Evolutionary conservation across 2,888 invertebrate genomes (phyloP), one percentile per base, ranked within the genome.

Genomic region (Eulithis prunata): DNA sequence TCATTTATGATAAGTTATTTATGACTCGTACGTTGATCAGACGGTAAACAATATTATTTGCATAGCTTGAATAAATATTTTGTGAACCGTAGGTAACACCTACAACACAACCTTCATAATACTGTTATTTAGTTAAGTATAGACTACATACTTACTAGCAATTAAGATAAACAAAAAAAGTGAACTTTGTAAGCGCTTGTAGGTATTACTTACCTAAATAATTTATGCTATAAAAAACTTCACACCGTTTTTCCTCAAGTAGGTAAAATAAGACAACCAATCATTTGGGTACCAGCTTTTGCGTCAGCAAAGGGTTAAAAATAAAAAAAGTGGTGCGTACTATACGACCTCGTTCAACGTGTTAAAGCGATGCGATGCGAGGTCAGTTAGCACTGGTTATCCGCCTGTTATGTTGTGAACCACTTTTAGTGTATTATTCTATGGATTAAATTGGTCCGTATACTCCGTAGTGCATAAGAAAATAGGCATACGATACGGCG

Each of bases 351-450:
- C 68, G 70, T 73, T 70, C 56, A 65, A 21, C 59, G 70, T 38
- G 57, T 6, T 49, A 56, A 58, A 64, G 68, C 78, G 80, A 73
- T 36, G 67, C 62, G 72, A 80, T 36, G 67, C 62, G 72, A 80
- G 82, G 82, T 81, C 81, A 81, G 80, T 81, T 78, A 79, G 1
- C 21, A 21, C 21, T 21, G 21, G 21, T 21, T 21, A 21, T 21
- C 21, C 21, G 21, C 72, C 55, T 52, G 59, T 58, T 63, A 45
- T 55, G 61, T 36, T 60, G 21, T 47, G 13, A 47, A 46, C 12
- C 28, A 36, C 11, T 59, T 59, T 55, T 59, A 21, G 47, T 41
- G 52, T 13, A 21, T 55, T 41, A 10, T 32, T 10, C 32, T 32
- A 32, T 32, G 2, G 32, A 32, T 32, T 32, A 32, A 32, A 32